Evolutionary conservation across 1,140 invertebrate genomes (phyloP), one percentile per base, ranked within the genome.

Genomic region (Drosophila ogumai): DNA sequence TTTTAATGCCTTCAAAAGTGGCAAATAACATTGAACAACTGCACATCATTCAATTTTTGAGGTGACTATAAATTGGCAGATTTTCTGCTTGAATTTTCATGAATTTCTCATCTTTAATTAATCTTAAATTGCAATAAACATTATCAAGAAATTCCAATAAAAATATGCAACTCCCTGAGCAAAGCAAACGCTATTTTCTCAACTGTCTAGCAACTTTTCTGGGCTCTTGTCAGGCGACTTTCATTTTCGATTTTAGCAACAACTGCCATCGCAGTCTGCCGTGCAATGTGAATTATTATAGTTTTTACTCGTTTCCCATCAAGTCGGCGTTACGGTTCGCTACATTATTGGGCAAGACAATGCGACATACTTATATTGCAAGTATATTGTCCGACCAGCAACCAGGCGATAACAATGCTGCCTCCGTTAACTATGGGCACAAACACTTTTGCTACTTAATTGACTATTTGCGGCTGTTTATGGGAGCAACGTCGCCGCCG

Each of bases 391-490:
- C 17, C 28, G 31, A 60, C 22, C n/a, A 25, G n/a, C 17, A 22
- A 22, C 22, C 22, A 22, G 38, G 41, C 13, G 36, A 32, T 49
- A 40, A 36, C 32, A 40, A 28, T 46, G 46, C 74, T 79, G 58
- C 55, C 36, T 17, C 60, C 56, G 47, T 74, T 52, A 69, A 69
- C 49, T 57, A 46, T 47, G 72, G 65, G 40, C 64, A 38, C 52
- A 78, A 73, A 69, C 67, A 68, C 56, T 78, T 75, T 81, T 65
- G 17, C 76, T 13, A 65, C 76, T 77, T 88, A 87, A 87, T 87
- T 71, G 72, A 80, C 73, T 80, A 63, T 82, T 82, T 80, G 82
- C 57, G 69, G 82, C 58, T 61, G 60, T 43, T 56, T 60, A 55
- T 49, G 56, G 71, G 67, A 77, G 67, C 73, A 74, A 34, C 50